Percentiles rank a stretch among this genome's conserved stretches.
These are phyloP conservation scores for Avahi laniger DNA, from an alignment of 2,797 vertebrate species.

Conservation along the genomic window DNA sequence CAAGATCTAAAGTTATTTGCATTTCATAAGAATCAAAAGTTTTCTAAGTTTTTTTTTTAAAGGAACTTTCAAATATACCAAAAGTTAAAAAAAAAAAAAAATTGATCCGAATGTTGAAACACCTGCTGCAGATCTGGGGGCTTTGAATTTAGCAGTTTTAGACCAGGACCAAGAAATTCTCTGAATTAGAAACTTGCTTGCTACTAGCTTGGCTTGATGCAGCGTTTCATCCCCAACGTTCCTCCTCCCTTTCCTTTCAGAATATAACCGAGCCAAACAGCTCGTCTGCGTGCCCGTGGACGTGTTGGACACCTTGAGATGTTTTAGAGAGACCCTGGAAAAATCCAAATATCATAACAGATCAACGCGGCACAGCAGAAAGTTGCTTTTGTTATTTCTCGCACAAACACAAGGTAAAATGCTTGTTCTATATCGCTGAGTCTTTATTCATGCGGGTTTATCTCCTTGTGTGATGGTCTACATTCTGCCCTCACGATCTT, in stretches of 20 bases:
- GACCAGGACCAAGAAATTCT: constrained; percentile 3
- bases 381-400: constrained; percentile 89
- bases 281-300: constrained; percentile 92
- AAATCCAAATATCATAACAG: constrained; percentile 86
- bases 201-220: not conserved
- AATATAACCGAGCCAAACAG: constrained; percentile 81
- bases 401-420: constrained; percentile 89
- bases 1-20: constrained; percentile 71
- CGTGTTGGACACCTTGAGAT: constrained; percentile 89
- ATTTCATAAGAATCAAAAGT: constrained; percentile 70
- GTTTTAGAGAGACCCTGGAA: constrained; percentile 89
- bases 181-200: constrained; percentile 17
- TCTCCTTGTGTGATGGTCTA: not conserved
- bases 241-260: constrained; percentile 80
- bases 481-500: not conserved
- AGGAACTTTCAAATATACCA: constrained; percentile 44
- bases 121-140: constrained; percentile 32
- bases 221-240: not conserved
- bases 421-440: not conserved
- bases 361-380: constrained; percentile 90
- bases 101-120: constrained; percentile 12
- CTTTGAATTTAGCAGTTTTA: constrained; percentile 50
- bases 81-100: not conserved
- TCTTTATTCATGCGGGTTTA: not conserved
- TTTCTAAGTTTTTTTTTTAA: constrained; percentile 44